Conservation (phyloP, 2,113 vertebrate genomes). For the Zosterops borbonicus region DNA sequence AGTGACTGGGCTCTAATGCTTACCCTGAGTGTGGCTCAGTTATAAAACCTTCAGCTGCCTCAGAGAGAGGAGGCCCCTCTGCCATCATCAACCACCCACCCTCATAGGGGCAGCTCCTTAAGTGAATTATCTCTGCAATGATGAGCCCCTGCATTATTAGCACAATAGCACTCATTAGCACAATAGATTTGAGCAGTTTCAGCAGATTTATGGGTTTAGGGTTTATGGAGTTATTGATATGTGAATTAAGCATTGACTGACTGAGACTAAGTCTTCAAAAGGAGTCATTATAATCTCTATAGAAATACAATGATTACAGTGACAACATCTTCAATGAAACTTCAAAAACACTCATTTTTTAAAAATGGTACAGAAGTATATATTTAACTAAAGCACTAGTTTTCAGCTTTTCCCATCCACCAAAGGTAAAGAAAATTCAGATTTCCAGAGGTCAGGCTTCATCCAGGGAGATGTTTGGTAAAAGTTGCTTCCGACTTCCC, state of each 20-base stretch:
- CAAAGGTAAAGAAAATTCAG: neutral
- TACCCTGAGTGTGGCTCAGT: accelerated
- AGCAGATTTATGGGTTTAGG: conserved; percentile 28
- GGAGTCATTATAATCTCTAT: conserved; percentile 60
- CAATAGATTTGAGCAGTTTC: conserved; percentile 1
- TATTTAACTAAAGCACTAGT: neutral
- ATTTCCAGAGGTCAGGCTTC: neutral
- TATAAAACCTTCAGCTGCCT: neutral
- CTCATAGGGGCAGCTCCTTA: accelerated
- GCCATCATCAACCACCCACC: accelerated
- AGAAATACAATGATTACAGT: conserved; percentile 51
- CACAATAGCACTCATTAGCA: neutral
- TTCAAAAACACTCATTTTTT: neutral
- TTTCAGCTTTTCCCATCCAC: neutral
- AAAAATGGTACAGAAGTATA: neutral
- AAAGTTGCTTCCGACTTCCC: neutral
- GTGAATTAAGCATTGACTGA: conserved; percentile 65
- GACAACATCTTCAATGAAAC: conserved; percentile 52
- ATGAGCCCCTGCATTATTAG: neutral
- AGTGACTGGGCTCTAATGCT: neutral
- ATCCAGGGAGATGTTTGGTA: neutral
- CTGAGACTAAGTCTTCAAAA: conserved; percentile 50
- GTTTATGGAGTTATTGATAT: conserved; percentile 57
- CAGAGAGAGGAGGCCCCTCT: accelerated
- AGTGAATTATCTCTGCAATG: neutral